These are phyloP conservation scores for Nebria brevicollis DNA, from an alignment of 2,888 invertebrate species.

Conservation along the genomic window DNA sequence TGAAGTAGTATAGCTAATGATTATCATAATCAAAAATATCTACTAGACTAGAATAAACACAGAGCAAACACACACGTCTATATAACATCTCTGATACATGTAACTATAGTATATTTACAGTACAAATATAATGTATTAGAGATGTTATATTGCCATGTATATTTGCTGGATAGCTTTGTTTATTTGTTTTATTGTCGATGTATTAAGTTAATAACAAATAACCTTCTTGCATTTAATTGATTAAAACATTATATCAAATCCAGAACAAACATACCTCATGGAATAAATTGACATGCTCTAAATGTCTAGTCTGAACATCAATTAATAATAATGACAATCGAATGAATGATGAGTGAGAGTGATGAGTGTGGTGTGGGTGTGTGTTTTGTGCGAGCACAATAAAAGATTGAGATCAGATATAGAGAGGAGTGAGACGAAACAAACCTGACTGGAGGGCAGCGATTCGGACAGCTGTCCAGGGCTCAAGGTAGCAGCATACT, in stretches of 20 bases:
- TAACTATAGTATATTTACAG: too few relatives aligned
- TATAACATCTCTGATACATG: too few relatives aligned
- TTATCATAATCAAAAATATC: too few relatives aligned
- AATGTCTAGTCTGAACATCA: background rate
- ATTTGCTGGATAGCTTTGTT: too few relatives aligned
- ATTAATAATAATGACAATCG: background rate
- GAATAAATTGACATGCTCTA: background rate
- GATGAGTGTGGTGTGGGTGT: background rate
- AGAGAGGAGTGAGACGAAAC: constrained; percentile 50
- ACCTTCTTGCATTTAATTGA: background rate
- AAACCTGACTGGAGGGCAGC: constrained; percentile 84
- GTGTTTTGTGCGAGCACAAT: background rate
- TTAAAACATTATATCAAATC: background rate
- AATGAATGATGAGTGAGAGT: background rate
- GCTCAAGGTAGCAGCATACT: constrained; percentile 73
- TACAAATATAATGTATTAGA: too few relatives aligned
- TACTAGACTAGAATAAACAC: too few relatives aligned
- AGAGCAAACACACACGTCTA: too few relatives aligned
- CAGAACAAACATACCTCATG: background rate
- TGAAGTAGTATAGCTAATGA: too few relatives aligned
- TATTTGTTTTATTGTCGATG: background rate
- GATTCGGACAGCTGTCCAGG: constrained; percentile 77
- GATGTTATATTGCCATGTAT: too few relatives aligned
- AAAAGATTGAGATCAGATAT: background rate
- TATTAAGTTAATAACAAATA: background rate